Evolutionary conservation across 2,888 invertebrate genomes (phyloP), one percentile per base, ranked within the genome.

Genomic region (Cenopis cana): DNA sequence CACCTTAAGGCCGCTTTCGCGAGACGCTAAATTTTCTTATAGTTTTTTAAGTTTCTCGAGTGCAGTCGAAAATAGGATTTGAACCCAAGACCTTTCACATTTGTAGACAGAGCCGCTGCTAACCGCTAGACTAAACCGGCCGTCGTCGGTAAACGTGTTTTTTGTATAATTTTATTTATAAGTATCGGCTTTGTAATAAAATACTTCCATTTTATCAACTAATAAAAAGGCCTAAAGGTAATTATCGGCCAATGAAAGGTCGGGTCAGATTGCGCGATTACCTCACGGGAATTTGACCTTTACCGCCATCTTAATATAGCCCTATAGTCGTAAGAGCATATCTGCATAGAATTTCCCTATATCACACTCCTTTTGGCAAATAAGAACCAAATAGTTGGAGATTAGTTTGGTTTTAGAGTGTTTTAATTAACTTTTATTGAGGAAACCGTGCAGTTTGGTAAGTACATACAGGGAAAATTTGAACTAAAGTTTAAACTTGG

Each of bases 341-440:
- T 36, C 33, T 20, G 29, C 29, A 11, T 4, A 2, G 11, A 29
- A 46, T 46, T 17, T 11, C 11, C 8, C 24, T 24, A 14, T 60
- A 61, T 18, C 49, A 3, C 8, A n/a, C 46, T 46, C 46, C 46
- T 46, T n/a, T 46, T 46, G 11, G 11, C 0, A 1, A 17, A 29
- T 17, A 5, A 29, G 6, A 3, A 8, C 9, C 14, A 12, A 24
- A 29, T 60, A 61, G 61, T 49, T 60, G 14, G 17, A 24, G 49
- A 33, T 49, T 49, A 29, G 46, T 61, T 49, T 49, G 12, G 29
- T 29, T 29, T 17, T 59, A 14, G 8, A 20, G 59, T 60, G 29
- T 17, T 61, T 61, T 61, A 61, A 61, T 61, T 61, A 61, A 18
- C 49, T 61, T 61, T 61, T 49, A 61, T 49, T 29, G 61, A 61